Conservation (phyloP, 2,888 invertebrate species). For the Nemurella pictetii region DNA sequence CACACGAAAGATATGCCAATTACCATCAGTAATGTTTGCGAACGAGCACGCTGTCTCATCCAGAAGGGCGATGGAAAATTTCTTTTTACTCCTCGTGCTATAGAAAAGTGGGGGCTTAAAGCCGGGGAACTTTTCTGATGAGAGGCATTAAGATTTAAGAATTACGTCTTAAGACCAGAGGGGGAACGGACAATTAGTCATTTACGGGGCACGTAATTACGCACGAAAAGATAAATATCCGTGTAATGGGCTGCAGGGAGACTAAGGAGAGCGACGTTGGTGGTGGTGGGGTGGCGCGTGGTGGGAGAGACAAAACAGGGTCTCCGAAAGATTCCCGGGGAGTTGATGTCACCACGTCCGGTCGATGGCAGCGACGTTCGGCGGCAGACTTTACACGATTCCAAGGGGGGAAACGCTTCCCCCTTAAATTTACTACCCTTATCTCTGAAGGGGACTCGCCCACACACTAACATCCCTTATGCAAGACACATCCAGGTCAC, state of each 20-base stretch:
- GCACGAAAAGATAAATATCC: slow-evolving; percentile 55
- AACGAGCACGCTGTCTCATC: background rate
- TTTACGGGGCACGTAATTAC: slow-evolving; percentile 55
- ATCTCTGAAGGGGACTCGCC: slow-evolving; percentile 1
- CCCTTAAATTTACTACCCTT: slow-evolving; percentile 11
- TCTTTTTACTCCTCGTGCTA: background rate
- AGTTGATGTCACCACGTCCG: background rate
- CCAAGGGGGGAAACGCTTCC: background rate
- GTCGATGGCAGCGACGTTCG: background rate
- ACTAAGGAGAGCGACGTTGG: background rate
- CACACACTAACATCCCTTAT: background rate
- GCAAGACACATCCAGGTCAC: slow-evolving; percentile 10
- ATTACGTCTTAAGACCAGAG: background rate
- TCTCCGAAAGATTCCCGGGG: too few species aligned
- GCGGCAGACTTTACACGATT: too few species aligned
- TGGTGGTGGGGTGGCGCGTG: too few species aligned
- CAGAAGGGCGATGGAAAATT: background rate
- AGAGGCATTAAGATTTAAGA: slow-evolving; percentile 36
- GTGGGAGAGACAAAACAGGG: too few species aligned
- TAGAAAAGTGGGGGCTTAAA: slow-evolving; percentile 5
- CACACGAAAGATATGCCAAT: slow-evolving; percentile 5
- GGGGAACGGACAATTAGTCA: slow-evolving; percentile 50
- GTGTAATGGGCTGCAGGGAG: slow-evolving; percentile 31
- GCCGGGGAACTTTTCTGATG: slow-evolving; percentile 37
- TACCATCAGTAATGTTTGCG: background rate